Evolutionary conservation across 2,113 vertebrate species (phyloP), one percentile per base, ranked within the genome.

Genomic region (Varanus komodoensis): DNA sequence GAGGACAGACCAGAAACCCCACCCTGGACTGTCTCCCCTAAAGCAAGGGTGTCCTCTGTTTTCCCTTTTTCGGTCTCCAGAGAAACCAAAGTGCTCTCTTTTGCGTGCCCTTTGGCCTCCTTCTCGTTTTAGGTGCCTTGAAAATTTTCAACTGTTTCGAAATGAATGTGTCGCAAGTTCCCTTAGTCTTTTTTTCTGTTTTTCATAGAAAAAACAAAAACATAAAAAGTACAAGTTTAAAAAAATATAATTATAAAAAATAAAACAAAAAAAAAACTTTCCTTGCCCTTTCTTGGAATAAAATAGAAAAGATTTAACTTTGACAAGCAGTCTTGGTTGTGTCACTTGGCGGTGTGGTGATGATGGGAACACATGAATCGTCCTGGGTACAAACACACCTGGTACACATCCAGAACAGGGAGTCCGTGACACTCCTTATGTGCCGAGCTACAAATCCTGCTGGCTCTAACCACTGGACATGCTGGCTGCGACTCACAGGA

Each of bases 81-180:
- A 90, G 90, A 86, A 91, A 89, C 93, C 91, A 79, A 93, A 94
- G 92, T 91, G 79, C 90, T 85, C 74, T 79, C 87, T 29, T 82
- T 29, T 87, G 89, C 0, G 15, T 14, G 23, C 69, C 87, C 92
- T 95, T 92, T 93, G 93, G 94, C 92, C 94, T 93, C 92, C 82
- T 92, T 54, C 86, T 88, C 89, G 23, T 84, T 92, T 89, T 94
- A 92, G 92, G 94, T 95, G 92, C 94, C 94, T 95, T 95, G 92
- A 95, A 94, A 89, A 93, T 91, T 94, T 94, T 95, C 92, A 92
- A 71, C 79, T 27, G 67, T 88, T 93, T 93, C 21, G 92, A 87
- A 92, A 87, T 87, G 93, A 94, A 94, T 94, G 92, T 94, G 90
- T 93, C 38, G 80, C 86, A 79, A 85, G 64, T 85, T 89, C 61